Evolutionary conservation across 2,797 vertebrate species (phyloP), one percentile per base, ranked within the genome.

Genomic region (Octomys mimax): DNA sequence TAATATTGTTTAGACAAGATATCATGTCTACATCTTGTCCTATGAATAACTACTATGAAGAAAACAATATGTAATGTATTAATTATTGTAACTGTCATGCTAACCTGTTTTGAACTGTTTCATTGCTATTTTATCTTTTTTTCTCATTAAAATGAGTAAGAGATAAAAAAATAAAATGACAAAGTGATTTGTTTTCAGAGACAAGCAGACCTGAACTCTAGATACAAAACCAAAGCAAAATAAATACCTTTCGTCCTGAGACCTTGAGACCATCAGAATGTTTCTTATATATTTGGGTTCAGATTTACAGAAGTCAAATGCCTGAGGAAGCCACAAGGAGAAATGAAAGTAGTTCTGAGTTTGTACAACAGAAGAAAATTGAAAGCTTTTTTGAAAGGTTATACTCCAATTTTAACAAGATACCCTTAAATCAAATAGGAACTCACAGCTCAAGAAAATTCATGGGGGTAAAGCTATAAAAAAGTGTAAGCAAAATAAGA

Each of bases 331-430:
- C 31, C 33, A 3, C n/a, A 93, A 85, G 33, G 93, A 91, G 66
- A 91, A 92, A 92, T 78, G 68, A 89, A 89, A 83, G 24, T 82
- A 3, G 2, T 90, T 88, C 42, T 89, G 42, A 95, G 46, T 89
- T 94, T 94, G 5, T 6, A n/a, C 33, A 64, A 36, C 31, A 89
- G 73, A 83, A 83, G 21, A 49, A 93, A 94, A 89, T 8, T 52
- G 39, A 49, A 68, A 78, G 8, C 4, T 70, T 87, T 80, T 70
- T 39, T 78, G 42, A 92, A 91, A 21, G 46, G 11, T 62, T 42
- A 68, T 70, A 42, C 39, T 89, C 36, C 10, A 68, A 13, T 92
- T 31, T 2, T 91, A 21, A 42, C 0, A 75, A 52, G 10, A 89
- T 24, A 93, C 24, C 42, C n/a, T 92, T 73, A 77, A 4, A 82